Percentiles rank a stretch among this genome's conserved stretches.
These are phyloP conservation scores for Bursaphelenchus mucronatus DNA, from an alignment of 1,140 invertebrate genomes.

Conservation along the genomic window DNA sequence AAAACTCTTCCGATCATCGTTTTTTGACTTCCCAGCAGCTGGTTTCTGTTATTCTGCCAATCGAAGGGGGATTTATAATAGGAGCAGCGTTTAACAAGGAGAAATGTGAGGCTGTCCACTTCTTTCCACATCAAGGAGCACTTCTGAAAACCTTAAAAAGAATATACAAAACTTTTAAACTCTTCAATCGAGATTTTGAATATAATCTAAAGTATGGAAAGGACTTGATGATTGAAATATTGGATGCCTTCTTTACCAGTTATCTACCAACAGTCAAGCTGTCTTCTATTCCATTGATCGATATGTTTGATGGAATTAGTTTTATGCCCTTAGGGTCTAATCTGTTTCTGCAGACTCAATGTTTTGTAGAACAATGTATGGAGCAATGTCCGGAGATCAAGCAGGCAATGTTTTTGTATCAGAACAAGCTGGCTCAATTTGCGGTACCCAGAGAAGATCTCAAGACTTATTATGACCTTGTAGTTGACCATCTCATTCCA, in stretches of 20 bases:
- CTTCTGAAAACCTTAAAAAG: slow-evolving; percentile 4
- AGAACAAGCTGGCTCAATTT: slow-evolving; percentile 19
- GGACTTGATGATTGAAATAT: slow-evolving; percentile 8
- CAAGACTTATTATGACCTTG: slow-evolving; percentile 12
- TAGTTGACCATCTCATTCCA: slow-evolving; percentile 19
- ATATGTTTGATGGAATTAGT: slow-evolving; percentile 20
- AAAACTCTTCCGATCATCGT: slow-evolving; percentile 14
- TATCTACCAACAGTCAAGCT: slow-evolving; percentile 16
- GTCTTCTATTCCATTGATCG: slow-evolving; percentile 24
- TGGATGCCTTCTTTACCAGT: slow-evolving; percentile 21
- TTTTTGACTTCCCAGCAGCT: slow-evolving; percentile 18
- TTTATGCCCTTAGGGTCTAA: slow-evolving; percentile 22
- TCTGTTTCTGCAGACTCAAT: slow-evolving; percentile 22
- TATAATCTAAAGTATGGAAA: background rate
- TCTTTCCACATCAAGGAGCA: slow-evolving; percentile 8
- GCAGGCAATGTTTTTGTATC: slow-evolving; percentile 19
- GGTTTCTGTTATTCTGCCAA: slow-evolving; percentile 12
- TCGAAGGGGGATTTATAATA: slow-evolving; percentile 24
- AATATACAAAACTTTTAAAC: slow-evolving; percentile 17
- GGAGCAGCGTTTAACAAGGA: slow-evolving; percentile 24
- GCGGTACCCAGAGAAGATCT: slow-evolving; percentile 18
- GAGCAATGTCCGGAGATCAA: slow-evolving; percentile 14
- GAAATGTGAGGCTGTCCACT: background rate
- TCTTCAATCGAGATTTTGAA: slow-evolving; percentile 14
- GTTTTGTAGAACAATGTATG: slow-evolving; percentile 12